Conservation (phyloP, 2,113 vertebrate species). For the Isurus oxyrinchus region DNA sequence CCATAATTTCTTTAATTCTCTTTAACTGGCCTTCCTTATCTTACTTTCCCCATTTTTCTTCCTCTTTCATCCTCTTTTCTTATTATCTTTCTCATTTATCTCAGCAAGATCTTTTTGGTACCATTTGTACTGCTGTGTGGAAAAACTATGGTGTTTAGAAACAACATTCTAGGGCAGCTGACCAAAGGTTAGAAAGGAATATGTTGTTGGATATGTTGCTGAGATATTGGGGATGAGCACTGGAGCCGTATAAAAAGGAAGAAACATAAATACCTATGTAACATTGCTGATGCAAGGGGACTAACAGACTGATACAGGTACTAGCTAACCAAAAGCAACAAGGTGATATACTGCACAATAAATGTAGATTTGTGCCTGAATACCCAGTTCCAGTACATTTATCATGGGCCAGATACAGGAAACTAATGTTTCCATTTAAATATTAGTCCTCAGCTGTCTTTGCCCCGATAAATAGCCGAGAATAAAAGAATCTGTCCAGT, state of each 20-base stretch:
- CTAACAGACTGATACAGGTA: background rate
- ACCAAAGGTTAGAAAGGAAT: background rate
- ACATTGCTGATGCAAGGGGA: background rate
- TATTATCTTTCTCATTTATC: background rate
- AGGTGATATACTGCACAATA: background rate
- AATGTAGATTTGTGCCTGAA: background rate
- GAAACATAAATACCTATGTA: background rate
- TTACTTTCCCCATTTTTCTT: background rate
- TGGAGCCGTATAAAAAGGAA: background rate
- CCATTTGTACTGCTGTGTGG: background rate
- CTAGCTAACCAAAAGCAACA: background rate
- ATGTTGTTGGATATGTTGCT: background rate
- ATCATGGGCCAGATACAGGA: background rate
- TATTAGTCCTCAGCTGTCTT: background rate
- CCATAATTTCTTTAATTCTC: background rate
- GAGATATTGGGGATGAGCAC: background rate
- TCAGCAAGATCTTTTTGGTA: background rate
- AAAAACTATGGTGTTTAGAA: background rate
- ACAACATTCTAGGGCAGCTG: background rate
- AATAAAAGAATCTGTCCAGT: background rate
- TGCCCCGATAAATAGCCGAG: background rate
- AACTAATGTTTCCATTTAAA: background rate
- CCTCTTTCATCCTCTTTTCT: background rate
- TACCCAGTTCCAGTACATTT: background rate
- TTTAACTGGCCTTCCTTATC: background rate